These are phyloP conservation scores for Montipora cactus DNA, from an alignment of 64 coral and sea anemone species.

Conservation along the genomic window DNA sequence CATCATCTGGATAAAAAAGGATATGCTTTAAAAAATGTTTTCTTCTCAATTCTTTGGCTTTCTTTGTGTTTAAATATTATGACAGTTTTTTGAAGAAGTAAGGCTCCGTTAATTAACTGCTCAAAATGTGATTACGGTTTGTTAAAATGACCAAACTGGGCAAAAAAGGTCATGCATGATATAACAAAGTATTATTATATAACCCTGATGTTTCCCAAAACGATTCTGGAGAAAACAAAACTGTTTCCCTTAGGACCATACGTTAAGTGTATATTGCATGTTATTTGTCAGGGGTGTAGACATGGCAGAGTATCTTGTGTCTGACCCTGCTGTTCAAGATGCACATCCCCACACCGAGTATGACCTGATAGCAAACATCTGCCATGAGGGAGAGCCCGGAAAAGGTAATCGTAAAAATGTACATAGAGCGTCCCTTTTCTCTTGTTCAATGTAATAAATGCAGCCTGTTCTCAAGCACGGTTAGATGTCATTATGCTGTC, in stretches of 20 bases:
- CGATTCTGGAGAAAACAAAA: too few species aligned
- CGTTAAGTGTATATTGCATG: not conserved
- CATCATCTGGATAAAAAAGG: too few species aligned
- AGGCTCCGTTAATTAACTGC: not conserved
- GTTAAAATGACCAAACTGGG: too few species aligned
- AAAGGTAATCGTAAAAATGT: not conserved
- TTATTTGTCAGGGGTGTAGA: constrained; percentile 80
- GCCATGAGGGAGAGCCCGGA: constrained; percentile 95
- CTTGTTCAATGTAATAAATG: not conserved
- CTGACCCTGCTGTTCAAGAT: constrained; percentile 76
- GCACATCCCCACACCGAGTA: constrained; percentile 89
- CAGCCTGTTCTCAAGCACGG: not conserved
- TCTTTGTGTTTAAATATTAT: too few species aligned
- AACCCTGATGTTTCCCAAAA: too few species aligned
- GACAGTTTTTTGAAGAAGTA: too few species aligned
- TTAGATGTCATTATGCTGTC: too few species aligned
- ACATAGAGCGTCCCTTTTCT: not conserved
- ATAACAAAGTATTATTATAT: too few species aligned
- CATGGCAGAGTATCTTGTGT: constrained; percentile 90
- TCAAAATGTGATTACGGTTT: not conserved
- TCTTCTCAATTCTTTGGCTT: too few species aligned
- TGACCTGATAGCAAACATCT: constrained; percentile 98
- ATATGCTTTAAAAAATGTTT: too few species aligned
- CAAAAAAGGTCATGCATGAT: too few species aligned
- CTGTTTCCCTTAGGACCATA: too few species aligned